Percentiles rank a stretch among this genome's conserved stretches.
Conservation (phyloP, 2,888 invertebrate genomes). For the Calameuta filiformis region DNA sequence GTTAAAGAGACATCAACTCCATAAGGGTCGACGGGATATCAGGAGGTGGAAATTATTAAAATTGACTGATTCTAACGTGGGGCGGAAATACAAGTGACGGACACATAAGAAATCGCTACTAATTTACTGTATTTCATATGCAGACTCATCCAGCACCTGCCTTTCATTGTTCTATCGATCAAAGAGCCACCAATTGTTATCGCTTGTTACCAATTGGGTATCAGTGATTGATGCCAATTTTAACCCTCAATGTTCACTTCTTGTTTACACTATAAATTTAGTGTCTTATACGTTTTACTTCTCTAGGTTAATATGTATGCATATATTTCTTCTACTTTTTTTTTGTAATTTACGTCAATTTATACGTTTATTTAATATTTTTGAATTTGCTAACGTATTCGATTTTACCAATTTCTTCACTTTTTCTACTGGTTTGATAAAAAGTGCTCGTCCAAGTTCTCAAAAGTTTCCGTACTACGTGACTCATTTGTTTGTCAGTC, state of each 20-base stretch:
- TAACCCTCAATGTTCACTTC: not conserved
- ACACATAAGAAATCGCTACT: slow-evolving; percentile 48
- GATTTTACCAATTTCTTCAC: not conserved
- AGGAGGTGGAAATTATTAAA: slow-evolving; percentile 47
- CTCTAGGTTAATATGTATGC: not conserved
- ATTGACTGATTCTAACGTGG: slow-evolving; percentile 41
- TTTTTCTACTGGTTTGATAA: not conserved
- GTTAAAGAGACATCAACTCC: not conserved
- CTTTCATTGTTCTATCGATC: slow-evolving; percentile 8
- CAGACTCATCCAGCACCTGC: slow-evolving; percentile 55
- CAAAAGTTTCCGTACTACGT: not conserved
- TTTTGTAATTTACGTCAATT: not conserved
- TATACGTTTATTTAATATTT: not conserved
- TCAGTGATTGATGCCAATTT: not conserved
- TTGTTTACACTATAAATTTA: not conserved
- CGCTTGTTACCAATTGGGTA: not conserved
- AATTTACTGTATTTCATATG: slow-evolving; percentile 52
- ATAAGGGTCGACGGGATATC: slow-evolving; percentile 16
- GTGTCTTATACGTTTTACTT: not conserved
- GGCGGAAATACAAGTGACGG: slow-evolving; percentile 23
- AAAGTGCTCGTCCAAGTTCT: not conserved
- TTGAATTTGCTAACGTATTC: not conserved
- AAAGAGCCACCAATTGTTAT: not conserved
- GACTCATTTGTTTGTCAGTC: slow-evolving; percentile 1
- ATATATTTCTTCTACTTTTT: not conserved